Evolutionary conservation across 2,888 invertebrate species (phyloP).

Genomic region (Conus canariensis): DNA sequence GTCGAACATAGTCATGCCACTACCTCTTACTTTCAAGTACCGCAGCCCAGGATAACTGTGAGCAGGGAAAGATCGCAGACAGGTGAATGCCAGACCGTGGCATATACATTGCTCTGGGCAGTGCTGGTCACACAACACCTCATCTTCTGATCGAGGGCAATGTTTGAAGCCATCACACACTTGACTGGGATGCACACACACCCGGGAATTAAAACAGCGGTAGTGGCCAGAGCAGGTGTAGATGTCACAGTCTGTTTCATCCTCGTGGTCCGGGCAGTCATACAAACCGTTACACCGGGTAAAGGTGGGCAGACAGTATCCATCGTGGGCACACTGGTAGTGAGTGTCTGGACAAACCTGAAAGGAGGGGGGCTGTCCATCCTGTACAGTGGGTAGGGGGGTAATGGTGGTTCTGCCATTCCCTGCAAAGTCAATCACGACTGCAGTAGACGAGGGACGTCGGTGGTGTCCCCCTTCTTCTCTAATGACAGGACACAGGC

Average conservation of each 20-base stretch:
- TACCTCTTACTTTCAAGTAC: not conserved
- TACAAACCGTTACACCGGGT: not conserved
- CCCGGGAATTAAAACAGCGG: not conserved
- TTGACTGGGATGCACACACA: not conserved
- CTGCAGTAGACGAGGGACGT: no score
- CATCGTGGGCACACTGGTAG: not conserved
- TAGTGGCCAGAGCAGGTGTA: not conserved
- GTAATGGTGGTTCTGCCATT: no score
- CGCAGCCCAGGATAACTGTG: not conserved
- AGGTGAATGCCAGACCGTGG: not conserved
- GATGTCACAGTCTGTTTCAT: not conserved
- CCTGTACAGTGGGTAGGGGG: no score
- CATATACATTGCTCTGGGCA: not conserved
- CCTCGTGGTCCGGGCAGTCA: conserved; percentile 2
- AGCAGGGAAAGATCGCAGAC: not conserved
- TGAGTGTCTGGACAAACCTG: conserved; percentile 4
- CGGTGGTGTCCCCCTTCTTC: no score
- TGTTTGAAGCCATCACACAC: not conserved
- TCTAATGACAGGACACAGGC: no score
- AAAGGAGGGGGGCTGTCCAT: no score
- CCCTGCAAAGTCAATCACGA: no score
- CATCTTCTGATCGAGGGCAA: not conserved
- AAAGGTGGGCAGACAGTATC: conserved; percentile 7
- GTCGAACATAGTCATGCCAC: not conserved
- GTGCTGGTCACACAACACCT: not conserved